These are phyloP conservation scores for Plebejus argus DNA, from an alignment of 2,888 invertebrate genomes.

Conservation along the genomic window DNA sequence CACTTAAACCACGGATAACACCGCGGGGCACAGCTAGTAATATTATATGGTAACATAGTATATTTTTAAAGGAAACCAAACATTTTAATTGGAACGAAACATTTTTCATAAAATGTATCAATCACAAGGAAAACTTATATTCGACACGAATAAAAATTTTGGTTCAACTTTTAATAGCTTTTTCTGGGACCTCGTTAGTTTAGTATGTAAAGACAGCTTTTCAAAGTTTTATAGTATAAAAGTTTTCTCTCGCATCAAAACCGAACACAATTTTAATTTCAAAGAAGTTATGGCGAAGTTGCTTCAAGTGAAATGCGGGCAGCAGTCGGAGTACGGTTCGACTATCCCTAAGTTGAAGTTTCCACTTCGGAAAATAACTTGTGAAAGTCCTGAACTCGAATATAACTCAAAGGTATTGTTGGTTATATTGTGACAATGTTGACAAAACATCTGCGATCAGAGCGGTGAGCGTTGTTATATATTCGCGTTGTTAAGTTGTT, in stretches of 20 bases:
- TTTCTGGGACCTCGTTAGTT: not conserved
- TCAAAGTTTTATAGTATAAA: not conserved
- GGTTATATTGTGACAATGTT: no score
- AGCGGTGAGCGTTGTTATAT: no score
- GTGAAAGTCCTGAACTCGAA: not conserved
- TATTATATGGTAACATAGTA: no score
- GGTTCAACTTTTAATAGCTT: not conserved
- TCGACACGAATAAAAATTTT: not conserved
- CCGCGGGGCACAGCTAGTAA: no score
- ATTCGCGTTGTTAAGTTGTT: no score
- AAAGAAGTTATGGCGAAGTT: not conserved
- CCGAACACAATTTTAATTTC: conserved; percentile 1
- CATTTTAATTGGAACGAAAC: not conserved
- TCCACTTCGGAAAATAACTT: not conserved
- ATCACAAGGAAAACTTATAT: not conserved
- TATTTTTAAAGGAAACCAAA: not conserved
- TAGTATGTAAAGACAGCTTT: not conserved
- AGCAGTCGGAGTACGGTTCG: not conserved
- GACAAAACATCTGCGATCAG: not conserved
- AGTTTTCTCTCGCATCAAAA: not conserved
- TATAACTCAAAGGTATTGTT: not conserved
- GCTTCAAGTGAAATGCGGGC: not conserved
- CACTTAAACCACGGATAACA: no score
- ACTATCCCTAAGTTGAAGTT: not conserved
- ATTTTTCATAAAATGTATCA: not conserved